phyloP scores from a whole-genome alignment of 2,888 invertebrate genomes.

The Plebejus anna region DNA sequence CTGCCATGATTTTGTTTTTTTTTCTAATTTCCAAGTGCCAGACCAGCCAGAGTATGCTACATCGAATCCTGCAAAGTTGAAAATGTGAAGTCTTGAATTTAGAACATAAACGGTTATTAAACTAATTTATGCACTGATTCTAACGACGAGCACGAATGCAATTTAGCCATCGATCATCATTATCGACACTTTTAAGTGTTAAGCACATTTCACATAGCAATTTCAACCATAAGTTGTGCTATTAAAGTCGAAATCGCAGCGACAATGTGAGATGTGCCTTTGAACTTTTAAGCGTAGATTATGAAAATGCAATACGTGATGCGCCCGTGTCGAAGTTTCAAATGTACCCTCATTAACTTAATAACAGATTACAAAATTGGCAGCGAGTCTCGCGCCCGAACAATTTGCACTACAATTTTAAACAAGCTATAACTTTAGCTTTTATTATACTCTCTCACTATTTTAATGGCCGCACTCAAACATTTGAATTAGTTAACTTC shows the following conservation, averaged over 20 bases:
- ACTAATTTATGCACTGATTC: conserved; percentile 16
- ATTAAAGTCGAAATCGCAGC: not conserved
- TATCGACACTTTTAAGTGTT: conserved; percentile 45
- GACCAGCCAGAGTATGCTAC: not conserved
- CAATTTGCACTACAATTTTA: conserved; percentile 25
- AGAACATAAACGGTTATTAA: conserved; percentile 13
- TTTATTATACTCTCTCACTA: not conserved
- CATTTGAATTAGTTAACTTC: too few species aligned
- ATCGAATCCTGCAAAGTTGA: not conserved
- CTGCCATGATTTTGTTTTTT: not conserved
- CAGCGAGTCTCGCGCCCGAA: conserved; percentile 47
- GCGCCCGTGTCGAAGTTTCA: conserved; percentile 41
- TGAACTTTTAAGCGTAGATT: conserved; percentile 47
- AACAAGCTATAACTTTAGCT: not conserved
- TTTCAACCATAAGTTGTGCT: not conserved
- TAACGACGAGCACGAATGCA: conserved; percentile 32
- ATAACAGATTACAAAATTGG: conserved; percentile 58
- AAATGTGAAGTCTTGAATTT: not conserved
- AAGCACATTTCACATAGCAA: not conserved
- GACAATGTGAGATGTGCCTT: not conserved
- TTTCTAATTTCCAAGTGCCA: not conserved
- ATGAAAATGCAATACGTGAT: conserved; percentile 61
- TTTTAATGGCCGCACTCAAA: not conserved
- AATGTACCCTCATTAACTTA: conserved; percentile 66
- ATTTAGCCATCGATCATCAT: conserved; percentile 52